Conservation (phyloP, 2,113 vertebrate species). For the Pituophis catenifer region DNA sequence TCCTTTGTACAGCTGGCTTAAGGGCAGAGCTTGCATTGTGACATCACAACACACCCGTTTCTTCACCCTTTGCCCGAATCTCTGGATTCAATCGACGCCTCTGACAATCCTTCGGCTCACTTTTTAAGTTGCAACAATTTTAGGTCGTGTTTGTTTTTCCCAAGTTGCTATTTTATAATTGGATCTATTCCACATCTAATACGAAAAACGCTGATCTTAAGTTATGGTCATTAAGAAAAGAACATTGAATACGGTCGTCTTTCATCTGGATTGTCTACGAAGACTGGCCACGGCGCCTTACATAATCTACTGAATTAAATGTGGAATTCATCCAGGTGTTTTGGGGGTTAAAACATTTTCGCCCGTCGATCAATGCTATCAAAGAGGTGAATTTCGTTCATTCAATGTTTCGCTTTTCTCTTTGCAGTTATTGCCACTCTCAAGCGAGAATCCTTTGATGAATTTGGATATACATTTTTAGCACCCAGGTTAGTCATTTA, state of each 20-base stretch:
- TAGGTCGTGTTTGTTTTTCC: background rate
- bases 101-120: background rate
- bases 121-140: background rate
- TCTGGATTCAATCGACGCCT: background rate
- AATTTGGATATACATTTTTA: constrained; percentile 87
- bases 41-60: background rate
- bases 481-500: constrained; percentile 87
- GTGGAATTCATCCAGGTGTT: constrained; percentile 7
- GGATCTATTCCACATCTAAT: background rate
- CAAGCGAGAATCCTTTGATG: constrained; percentile 84
- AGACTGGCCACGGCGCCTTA: background rate
- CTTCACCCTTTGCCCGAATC: background rate
- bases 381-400: background rate
- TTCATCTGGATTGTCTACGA: background rate
- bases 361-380: background rate
- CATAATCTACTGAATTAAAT: constrained; percentile 7
- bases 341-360: background rate
- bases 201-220: background rate
- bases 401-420: constrained; percentile 46
- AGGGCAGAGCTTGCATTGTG: background rate
- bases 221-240: background rate
- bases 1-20: background rate
- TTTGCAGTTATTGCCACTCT: constrained; percentile 83
- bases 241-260: background rate
- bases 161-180: background rate